phyloP scores from a whole-genome alignment of 2,113 vertebrate species.

The Elephas maximus region DNA sequence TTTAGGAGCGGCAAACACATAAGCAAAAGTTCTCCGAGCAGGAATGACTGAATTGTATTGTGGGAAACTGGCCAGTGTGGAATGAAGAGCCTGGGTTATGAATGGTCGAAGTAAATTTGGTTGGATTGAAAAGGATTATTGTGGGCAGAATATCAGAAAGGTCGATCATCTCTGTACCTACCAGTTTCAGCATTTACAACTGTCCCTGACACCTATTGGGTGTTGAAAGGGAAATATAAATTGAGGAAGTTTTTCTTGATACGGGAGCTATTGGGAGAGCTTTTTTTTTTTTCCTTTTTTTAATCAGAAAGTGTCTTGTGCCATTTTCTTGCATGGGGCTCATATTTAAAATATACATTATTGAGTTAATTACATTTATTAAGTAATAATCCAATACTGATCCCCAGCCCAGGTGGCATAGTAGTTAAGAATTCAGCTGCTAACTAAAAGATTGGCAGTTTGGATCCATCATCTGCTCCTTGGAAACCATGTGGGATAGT shows the following conservation, averaged over 20 bases:
- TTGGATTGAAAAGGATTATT: neutral
- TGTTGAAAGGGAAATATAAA: neutral
- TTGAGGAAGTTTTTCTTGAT: neutral
- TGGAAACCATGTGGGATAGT: too few relatives aligned
- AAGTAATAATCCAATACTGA: neutral
- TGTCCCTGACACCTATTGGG: neutral
- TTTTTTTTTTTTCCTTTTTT: neutral
- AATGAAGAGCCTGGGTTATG: neutral
- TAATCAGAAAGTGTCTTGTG: neutral
- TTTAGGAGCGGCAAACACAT: accelerated
- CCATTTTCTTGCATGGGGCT: neutral
- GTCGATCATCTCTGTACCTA: neutral
- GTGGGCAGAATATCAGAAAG: neutral
- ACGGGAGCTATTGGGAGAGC: neutral
- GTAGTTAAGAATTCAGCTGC: too few relatives aligned
- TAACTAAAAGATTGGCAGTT: too few relatives aligned
- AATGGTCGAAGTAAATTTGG: neutral
- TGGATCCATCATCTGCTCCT: too few relatives aligned
- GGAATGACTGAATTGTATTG: neutral
- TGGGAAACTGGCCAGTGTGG: neutral
- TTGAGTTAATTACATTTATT: neutral
- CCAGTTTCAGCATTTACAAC: neutral
- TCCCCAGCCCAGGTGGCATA: too few relatives aligned
- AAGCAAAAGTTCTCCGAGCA: neutral
- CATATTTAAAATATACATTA: neutral